Evolutionary conservation across 2,888 invertebrate species (phyloP).

Genomic region (Fissipunctia ypsillon): DNA sequence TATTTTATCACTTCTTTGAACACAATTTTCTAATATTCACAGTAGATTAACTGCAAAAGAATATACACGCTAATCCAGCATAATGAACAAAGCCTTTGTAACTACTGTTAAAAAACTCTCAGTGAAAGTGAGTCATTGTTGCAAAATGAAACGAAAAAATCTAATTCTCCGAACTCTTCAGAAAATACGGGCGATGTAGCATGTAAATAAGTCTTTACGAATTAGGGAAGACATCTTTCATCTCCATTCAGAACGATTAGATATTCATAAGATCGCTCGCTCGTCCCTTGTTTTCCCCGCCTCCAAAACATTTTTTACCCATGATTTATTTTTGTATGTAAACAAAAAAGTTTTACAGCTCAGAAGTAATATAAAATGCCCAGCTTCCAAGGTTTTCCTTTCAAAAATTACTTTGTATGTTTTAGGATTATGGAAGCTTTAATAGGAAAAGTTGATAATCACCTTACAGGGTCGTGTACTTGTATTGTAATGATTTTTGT

Average conservation of each 20-base stretch:
- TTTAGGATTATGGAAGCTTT: slow-evolving; percentile 59
- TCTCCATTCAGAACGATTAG: slow-evolving; percentile 83
- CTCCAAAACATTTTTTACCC: slow-evolving; percentile 73
- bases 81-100: slow-evolving; percentile 27
- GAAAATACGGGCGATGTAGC: slow-evolving; percentile 74
- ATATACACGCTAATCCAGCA: slow-evolving; percentile 20
- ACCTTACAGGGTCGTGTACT: slow-evolving; percentile 31
- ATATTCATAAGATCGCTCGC: slow-evolving; percentile 84
- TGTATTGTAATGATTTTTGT: slow-evolving; percentile 23
- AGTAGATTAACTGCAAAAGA: slow-evolving; percentile 32
- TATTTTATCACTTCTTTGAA: slow-evolving; percentile 39
- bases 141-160: slow-evolving; percentile 50
- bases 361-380: slow-evolving; percentile 79
- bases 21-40: slow-evolving; percentile 19
- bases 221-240: slow-evolving; percentile 85
- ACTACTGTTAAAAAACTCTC: slow-evolving; percentile 36
- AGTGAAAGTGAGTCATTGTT: slow-evolving; percentile 46
- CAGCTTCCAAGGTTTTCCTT: slow-evolving; percentile 57
- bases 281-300: slow-evolving; percentile 70
- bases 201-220: slow-evolving; percentile 83
- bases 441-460: slow-evolving; percentile 57
- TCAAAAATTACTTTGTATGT: slow-evolving; percentile 67
- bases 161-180: slow-evolving; percentile 60
- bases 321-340: slow-evolving; percentile 79
- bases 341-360: slow-evolving; percentile 82